Evolutionary conservation across 2,113 vertebrate genomes (phyloP).

Genomic region (Cariama cristata): DNA sequence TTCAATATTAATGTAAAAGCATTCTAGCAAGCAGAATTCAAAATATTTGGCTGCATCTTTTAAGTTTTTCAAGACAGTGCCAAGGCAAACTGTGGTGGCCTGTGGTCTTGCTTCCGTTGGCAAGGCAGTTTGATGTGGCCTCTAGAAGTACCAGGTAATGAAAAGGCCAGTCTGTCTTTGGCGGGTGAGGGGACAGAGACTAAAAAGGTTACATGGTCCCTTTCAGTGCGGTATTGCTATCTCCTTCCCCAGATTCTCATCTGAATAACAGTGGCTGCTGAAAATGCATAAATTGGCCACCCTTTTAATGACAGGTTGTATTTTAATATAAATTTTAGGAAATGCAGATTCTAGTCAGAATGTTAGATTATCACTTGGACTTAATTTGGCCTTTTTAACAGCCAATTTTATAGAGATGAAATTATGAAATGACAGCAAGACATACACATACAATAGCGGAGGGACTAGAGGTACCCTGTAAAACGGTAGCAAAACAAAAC

Average conservation of each 20-base stretch:
- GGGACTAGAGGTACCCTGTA: background rate
- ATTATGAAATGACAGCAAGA: background rate
- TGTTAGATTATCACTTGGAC: background rate
- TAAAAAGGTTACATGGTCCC: background rate
- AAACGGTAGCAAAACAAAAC: background rate
- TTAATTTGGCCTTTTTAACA: background rate
- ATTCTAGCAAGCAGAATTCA: background rate
- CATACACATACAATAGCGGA: background rate
- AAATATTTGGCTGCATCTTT: background rate
- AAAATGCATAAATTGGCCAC: background rate
- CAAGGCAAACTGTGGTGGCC: rapidly evolving
- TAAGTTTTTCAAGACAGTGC: background rate
- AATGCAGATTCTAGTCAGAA: background rate
- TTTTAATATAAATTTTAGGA: background rate
- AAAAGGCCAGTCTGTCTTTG: background rate
- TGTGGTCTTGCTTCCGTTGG: background rate
- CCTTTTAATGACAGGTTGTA: background rate
- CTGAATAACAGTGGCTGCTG: background rate
- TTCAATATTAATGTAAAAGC: background rate
- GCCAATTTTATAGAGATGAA: background rate
- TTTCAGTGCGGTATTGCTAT: background rate
- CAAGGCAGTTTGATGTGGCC: background rate
- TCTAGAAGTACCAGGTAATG: background rate
- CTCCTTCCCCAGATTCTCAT: background rate
- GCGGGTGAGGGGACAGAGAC: background rate